Evolutionary conservation across 2,113 vertebrate genomes (phyloP).

Genomic region (Sinocyclocheilus anshuiensis): DNA sequence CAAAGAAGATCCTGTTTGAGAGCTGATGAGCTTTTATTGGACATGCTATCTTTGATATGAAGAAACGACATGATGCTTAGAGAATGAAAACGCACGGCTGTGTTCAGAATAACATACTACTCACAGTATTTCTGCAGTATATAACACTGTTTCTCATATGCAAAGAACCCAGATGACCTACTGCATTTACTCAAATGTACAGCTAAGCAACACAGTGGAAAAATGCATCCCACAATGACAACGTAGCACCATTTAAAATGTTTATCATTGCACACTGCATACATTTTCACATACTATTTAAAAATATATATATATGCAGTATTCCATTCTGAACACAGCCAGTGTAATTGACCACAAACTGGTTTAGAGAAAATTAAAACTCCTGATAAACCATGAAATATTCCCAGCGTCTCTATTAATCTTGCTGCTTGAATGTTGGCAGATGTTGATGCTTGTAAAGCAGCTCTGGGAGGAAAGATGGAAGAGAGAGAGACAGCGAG

Average conservation of each 20-base stretch:
- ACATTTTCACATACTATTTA: background rate
- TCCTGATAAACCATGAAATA: background rate
- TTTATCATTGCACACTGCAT: conserved; percentile 8
- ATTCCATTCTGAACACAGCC: conserved; percentile 18
- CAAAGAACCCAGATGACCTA: background rate
- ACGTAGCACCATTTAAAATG: background rate
- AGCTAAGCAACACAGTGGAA: background rate
- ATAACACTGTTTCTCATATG: background rate
- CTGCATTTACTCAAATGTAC: background rate
- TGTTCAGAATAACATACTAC: background rate
- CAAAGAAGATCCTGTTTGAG: conserved; percentile 3
- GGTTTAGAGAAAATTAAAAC: background rate
- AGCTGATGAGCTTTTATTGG: conserved; percentile 2
- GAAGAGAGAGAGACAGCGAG: conserved; percentile 47
- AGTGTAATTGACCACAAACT: background rate
- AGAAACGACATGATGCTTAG: background rate
- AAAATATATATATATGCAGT: background rate
- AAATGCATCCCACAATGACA: conserved; percentile 4
- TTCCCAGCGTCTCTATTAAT: background rate
- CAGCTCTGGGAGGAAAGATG: background rate
- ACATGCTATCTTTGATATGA: conserved; percentile 16
- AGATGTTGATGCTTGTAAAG: conserved; percentile 5
- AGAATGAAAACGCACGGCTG: conserved; percentile 26
- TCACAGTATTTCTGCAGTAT: background rate
- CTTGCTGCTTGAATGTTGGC: background rate